Base-by-base conservation (phyloP, 1,140 invertebrate genomes). In the Pogonomyrmex californicus region DNA sequence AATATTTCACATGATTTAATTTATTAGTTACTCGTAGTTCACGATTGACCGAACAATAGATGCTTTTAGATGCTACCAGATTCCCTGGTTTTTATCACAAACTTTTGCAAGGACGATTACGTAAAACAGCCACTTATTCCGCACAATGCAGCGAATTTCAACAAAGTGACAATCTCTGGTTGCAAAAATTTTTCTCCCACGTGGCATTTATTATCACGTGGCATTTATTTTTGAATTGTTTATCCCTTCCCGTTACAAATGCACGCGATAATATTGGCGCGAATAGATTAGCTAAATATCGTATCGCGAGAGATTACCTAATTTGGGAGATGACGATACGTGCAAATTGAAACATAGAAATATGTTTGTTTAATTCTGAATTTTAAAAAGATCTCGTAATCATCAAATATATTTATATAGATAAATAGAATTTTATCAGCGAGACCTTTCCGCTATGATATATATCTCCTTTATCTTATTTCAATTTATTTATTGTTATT, bases 251-350 rank as follows among this genome's bases (percentile, higher is more conserved):
- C 38, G 12, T 63, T 36, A 47, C 6, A 17, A 12, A 65, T 10
- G 6, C 44, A 17, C 14, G 30, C 14, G 23, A 77, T 47, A 30
- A 44, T 7, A 47, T 63, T 10, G 33, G 5, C 6, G 10, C 5
- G 30, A 78, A 47, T 36, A 47, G n/a, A 23, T 33, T 58, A 1
- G 14, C 4, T 14, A 33, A 66, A 71, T 82, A 82, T 47, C 77
- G 38, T 79, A 79, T 79, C 51, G 58, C 6, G 9, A 47, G 54
- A 58, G 51, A 81, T 71, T 54, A 47, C n/a, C n/a, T n/a, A 66
- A 41, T 56, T 41, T 58, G 17, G 3, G 9, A 36, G 41, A 44
- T 51, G 44, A 70, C 10, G 14, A 30, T 56, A 47, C 4, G 7
- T 14, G 10, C 7, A 14, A 63, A 68, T 7, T 38, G 10, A 23